A percentile compares a stretch with the other conserved stretches of the same genome.
These are phyloP conservation scores for Platanista minor DNA, from an alignment of 2,113 vertebrate genomes.

Conservation along the genomic window DNA sequence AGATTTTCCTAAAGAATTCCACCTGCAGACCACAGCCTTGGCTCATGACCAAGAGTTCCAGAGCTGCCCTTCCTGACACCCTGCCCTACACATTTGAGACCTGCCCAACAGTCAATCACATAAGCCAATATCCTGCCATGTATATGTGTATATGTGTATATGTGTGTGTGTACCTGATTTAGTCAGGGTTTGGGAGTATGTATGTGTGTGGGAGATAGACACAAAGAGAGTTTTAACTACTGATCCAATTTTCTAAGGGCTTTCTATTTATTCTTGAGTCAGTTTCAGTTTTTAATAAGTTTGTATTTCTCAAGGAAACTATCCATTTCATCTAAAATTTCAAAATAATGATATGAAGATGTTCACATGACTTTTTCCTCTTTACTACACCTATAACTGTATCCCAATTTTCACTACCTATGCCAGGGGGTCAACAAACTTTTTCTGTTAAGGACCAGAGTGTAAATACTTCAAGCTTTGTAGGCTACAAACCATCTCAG, in stretches of 20 bases:
- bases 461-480: neutral
- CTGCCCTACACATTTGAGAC: neutral
- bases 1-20: neutral
- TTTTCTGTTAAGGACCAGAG: neutral
- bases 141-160: accelerated
- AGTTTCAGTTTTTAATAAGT: neutral
- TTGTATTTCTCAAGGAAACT: neutral
- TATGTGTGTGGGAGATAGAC: accelerated
- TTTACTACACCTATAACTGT: neutral
- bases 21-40: neutral
- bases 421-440: neutral
- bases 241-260: neutral
- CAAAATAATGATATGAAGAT: neutral
- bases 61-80: neutral
- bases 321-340: neutral
- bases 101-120: neutral
- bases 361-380: neutral
- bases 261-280: neutral
- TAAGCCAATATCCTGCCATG: neutral
- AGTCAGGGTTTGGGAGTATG: neutral
- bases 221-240: neutral
- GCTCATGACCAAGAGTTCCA: neutral
- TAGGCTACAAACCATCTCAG: neutral
- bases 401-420: neutral
- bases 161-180: neutral